Conservation (phyloP, 2,888 invertebrate species). For the Drosophila greeni region DNA sequence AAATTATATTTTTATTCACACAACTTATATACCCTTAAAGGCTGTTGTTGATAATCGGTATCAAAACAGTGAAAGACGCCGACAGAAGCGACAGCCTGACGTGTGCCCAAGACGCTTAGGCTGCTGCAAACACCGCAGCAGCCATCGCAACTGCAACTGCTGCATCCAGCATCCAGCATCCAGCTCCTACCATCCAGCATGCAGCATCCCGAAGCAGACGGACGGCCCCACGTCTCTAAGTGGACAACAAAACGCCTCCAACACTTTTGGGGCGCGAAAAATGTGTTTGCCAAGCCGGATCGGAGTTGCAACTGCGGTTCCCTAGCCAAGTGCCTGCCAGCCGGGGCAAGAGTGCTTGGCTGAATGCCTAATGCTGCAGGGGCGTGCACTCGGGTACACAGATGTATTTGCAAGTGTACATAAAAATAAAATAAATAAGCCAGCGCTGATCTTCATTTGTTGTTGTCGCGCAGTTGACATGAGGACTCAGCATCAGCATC, state of each 20-base stretch:
- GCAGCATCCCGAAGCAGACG: conserved; percentile 39
- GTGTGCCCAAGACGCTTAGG: conserved; percentile 72
- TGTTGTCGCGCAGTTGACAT: conserved; percentile 69
- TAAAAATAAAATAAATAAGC: conserved; percentile 68
- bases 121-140: conserved; percentile 35
- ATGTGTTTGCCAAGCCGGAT: conserved; percentile 61
- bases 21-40: not conserved
- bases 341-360: conserved; percentile 34
- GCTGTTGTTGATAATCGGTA: not conserved
- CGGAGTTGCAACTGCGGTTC: conserved; percentile 47
- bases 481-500: conserved; percentile 48
- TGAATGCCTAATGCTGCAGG: conserved; percentile 51
- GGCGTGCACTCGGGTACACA: conserved; percentile 54
- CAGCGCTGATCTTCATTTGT: conserved; percentile 69
- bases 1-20: not conserved
- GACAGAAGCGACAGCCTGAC: conserved; percentile 72
- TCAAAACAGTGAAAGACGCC: conserved; percentile 46
- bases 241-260: conserved; percentile 74
- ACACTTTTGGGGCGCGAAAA: conserved; percentile 72
- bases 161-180: conserved; percentile 25
- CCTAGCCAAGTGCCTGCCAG: conserved; percentile 57
- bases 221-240: conserved; percentile 68
- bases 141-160: conserved; percentile 14
- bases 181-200: conserved; percentile 19
- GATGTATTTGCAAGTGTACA: conserved; percentile 40